phyloP scores from a whole-genome alignment of 2,888 invertebrate genomes.

The Harpalus rubripes region DNA sequence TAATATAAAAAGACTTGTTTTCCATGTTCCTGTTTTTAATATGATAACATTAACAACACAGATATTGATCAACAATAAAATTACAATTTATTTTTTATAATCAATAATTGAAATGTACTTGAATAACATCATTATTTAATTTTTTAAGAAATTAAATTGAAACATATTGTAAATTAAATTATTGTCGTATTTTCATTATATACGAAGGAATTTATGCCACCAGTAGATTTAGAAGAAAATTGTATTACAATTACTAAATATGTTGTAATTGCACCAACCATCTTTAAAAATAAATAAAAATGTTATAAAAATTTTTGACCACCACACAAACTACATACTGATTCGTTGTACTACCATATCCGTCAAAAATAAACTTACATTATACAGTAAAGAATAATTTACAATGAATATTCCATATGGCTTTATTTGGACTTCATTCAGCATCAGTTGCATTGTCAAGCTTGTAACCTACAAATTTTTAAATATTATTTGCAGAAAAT shows the following conservation, averaged over 20 bases:
- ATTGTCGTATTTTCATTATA: not conserved
- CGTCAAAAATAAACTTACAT: not conserved
- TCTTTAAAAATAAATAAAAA: not conserved
- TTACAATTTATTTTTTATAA: no score
- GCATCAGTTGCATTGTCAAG: not conserved
- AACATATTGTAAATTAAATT: no score
- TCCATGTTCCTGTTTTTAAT: no score
- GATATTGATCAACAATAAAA: no score
- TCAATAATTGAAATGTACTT: no score
- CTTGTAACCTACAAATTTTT: not conserved
- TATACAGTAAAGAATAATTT: conserved; percentile 6
- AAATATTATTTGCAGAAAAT: not conserved
- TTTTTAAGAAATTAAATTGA: no score
- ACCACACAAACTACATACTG: no score
- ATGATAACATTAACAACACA: no score
- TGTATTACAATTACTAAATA: conserved; percentile 24
- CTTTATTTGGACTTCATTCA: conserved; percentile 1
- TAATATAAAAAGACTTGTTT: no score
- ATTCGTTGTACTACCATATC: no score
- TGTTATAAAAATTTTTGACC: not conserved
- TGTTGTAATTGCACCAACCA: conserved; percentile 15
- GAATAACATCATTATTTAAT: no score
- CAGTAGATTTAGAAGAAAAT: not conserved
- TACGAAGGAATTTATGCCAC: not conserved
- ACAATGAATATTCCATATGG: not conserved